Evolutionary conservation across 2,797 vertebrate genomes (phyloP).

Genomic region (Megalops cyprinoides): DNA sequence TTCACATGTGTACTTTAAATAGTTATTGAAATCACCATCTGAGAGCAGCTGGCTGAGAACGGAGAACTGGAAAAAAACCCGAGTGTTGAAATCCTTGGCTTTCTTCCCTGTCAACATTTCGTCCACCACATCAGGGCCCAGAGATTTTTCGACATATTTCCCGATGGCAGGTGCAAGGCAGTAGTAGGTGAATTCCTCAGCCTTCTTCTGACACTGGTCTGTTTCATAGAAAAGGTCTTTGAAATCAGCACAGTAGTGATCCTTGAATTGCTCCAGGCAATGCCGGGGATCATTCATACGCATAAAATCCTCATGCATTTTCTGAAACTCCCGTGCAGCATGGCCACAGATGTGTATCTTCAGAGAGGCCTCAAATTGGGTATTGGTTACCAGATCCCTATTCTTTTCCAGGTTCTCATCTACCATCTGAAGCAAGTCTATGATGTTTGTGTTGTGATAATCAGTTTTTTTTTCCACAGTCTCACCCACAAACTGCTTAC

Average conservation of each 20-base stretch:
- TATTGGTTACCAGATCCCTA: neutral
- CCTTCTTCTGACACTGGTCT: conserved; percentile 65
- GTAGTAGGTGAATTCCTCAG: conserved; percentile 57
- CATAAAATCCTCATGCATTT: conserved; percentile 60
- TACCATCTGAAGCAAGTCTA: conserved; percentile 57
- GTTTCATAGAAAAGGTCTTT: conserved; percentile 56
- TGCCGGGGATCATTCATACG: conserved; percentile 48
- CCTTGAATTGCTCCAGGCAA: conserved; percentile 54
- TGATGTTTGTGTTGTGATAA: conserved; percentile 61
- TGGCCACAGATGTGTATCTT: conserved; percentile 63
- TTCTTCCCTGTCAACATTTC: conserved; percentile 46
- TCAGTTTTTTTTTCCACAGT: conserved; percentile 33
- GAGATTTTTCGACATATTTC: conserved; percentile 40
- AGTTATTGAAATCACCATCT: neutral
- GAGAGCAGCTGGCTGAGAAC: conserved; percentile 52
- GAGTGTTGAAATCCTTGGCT: conserved; percentile 47
- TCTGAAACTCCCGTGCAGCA: conserved; percentile 57
- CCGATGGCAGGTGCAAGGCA: neutral
- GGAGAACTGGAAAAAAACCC: conserved; percentile 46
- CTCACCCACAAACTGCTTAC: conserved; percentile 16
- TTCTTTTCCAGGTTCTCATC: conserved; percentile 39
- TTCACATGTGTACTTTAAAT: neutral
- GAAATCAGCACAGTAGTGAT: conserved; percentile 55
- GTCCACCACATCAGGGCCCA: conserved; percentile 57
- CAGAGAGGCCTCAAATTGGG: conserved; percentile 57